Conservation (phyloP, 2,797 vertebrate species). For the Etheostoma perlongum region DNA sequence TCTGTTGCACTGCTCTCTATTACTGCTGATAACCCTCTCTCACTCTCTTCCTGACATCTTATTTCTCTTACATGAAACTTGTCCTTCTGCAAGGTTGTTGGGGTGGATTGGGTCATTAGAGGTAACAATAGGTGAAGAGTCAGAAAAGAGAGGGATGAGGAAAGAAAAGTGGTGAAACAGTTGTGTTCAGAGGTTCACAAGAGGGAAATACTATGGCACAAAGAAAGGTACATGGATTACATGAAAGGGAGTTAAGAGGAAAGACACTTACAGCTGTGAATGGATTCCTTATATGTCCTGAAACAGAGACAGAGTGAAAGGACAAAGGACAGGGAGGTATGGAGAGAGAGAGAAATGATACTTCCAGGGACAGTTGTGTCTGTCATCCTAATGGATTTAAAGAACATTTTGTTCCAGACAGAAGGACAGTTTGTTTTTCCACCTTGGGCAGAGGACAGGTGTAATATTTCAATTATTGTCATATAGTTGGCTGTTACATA, state of each 20-base stretch:
- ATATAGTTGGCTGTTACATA: constrained; percentile 45
- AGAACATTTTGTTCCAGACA: constrained; percentile 61
- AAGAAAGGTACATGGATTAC: constrained; percentile 3
- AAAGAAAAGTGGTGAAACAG: background rate
- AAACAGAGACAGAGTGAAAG: constrained; percentile 25
- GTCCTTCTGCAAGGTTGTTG: constrained; percentile 36
- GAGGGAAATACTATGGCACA: constrained; percentile 1
- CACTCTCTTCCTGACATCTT: constrained; percentile 29
- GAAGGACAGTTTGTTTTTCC: constrained; percentile 55
- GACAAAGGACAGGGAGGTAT: constrained; percentile 14
- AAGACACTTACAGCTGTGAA: background rate
- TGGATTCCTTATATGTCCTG: constrained; percentile 4
- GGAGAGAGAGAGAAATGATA: constrained; percentile 37
- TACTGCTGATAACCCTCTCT: constrained; percentile 28
- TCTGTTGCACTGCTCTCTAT: constrained; percentile 21
- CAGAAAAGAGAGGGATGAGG: background rate
- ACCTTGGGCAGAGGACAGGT: constrained; percentile 53
- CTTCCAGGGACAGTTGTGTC: constrained; percentile 37
- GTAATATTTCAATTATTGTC: constrained; percentile 58
- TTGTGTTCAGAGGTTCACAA: background rate
- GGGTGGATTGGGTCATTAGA: too few species aligned
- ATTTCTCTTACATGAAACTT: constrained; percentile 50
- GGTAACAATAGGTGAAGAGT: too few species aligned
- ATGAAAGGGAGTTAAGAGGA: constrained; percentile 17
- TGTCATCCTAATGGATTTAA: constrained; percentile 55